phyloP scores from a whole-genome alignment of 37 sponge, comb jelly and placozoan species.

The Amphimedon queenslandica region DNA sequence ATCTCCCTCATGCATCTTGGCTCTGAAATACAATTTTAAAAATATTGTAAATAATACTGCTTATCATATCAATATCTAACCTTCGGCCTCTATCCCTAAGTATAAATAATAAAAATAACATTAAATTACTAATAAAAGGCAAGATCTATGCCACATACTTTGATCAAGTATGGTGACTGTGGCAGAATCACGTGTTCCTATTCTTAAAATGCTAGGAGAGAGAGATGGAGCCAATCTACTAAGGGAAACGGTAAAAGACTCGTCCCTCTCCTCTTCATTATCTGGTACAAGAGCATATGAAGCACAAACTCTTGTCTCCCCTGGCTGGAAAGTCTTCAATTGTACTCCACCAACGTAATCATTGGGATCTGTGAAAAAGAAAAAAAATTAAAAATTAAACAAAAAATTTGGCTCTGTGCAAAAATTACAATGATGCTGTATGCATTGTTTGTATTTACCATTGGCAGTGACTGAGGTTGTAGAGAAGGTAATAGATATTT shows the following conservation, averaged over 20 bases:
- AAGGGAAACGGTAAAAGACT: neutral
- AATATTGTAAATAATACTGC: too few relatives aligned
- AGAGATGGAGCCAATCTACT: neutral
- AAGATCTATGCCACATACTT: too few relatives aligned
- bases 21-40: constrained; percentile 1
- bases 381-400: too few relatives aligned
- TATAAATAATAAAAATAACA: too few relatives aligned
- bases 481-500: neutral
- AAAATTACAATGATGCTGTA: too few relatives aligned
- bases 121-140: too few relatives aligned
- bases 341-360: neutral
- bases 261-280: neutral
- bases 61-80: too few relatives aligned
- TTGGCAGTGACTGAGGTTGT: neutral
- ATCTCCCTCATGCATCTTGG: constrained; percentile 3
- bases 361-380: neutral
- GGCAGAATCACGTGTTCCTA: too few relatives aligned
- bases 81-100: too few relatives aligned
- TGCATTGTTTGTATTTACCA: too few relatives aligned
- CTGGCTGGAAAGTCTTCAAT: neutral
- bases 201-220: too few relatives aligned
- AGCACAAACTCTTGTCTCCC: neutral
- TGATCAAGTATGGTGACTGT: neutral
- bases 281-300: neutral
- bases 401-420: too few relatives aligned